Percentiles rank a stretch among this genome's conserved stretches.
Evolutionary conservation across 2,797 vertebrate species (phyloP).

Genomic region (Aselliscus stoliczkanus): DNA sequence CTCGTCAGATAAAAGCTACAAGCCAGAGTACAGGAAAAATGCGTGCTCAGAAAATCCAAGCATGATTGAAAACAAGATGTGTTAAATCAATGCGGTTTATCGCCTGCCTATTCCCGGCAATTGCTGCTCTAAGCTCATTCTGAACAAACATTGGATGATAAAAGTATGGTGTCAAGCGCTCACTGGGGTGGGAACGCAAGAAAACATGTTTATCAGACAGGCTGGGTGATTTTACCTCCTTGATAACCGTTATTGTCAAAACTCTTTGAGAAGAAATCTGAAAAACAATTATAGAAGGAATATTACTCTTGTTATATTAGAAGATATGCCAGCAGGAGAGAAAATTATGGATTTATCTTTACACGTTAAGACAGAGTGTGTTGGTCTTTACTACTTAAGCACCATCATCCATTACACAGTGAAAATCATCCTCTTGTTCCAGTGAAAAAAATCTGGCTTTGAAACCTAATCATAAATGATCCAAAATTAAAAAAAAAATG

Average conservation of each 20-base stretch:
- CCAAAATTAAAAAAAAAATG: background rate
- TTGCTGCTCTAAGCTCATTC: constrained; percentile 89
- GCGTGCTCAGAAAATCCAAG: constrained; percentile 89
- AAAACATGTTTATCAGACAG: constrained; percentile 87
- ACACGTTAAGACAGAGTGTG: constrained; percentile 41
- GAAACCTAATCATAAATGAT: constrained; percentile 61
- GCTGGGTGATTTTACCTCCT: constrained; percentile 75
- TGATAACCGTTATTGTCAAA: constrained; percentile 82
- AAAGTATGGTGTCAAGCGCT: constrained; percentile 86
- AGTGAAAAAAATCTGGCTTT: constrained; percentile 14
- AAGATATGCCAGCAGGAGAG: constrained; percentile 25
- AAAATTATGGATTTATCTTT: constrained; percentile 64
- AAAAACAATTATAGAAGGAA: constrained; percentile 77
- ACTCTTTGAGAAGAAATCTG: constrained; percentile 71
- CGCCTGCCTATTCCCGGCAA: constrained; percentile 88
- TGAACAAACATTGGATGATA: constrained; percentile 87
- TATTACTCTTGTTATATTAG: constrained; percentile 68
- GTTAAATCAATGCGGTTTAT: constrained; percentile 92
- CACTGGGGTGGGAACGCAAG: constrained; percentile 81
- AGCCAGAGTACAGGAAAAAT: constrained; percentile 88
- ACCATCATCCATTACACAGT: background rate
- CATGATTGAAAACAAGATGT: constrained; percentile 92
- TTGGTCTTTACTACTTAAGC: constrained; percentile 61
- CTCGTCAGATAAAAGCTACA: constrained; percentile 90
- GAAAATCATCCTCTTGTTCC: constrained; percentile 21